Conservation (phyloP, 2,888 invertebrate genomes). For the Rhagonycha lutea region DNA sequence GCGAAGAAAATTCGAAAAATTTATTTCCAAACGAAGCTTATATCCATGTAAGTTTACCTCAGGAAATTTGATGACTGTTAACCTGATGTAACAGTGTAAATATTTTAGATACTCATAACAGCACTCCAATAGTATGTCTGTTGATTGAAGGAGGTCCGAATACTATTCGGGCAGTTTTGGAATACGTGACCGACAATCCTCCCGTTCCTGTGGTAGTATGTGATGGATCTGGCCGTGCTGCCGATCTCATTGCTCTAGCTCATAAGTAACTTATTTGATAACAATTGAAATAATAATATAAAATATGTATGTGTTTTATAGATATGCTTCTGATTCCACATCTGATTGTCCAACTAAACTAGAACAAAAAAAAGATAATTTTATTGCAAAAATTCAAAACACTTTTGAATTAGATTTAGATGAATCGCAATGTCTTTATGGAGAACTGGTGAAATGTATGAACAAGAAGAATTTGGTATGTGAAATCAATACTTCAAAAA, state of each 20-base stretch:
- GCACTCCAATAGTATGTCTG: constrained; percentile 95
- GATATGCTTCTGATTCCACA: constrained; percentile 78
- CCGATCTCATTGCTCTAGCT: constrained; percentile 93
- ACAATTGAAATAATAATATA: not conserved
- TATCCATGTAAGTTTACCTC: constrained; percentile 76
- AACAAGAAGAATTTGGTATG: constrained; percentile 91
- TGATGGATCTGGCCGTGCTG: constrained; percentile 95
- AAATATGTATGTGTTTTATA: constrained; percentile 44
- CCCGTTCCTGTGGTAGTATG: constrained; percentile 98
- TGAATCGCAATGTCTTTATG: constrained; percentile 88
- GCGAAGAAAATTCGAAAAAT: constrained; percentile 91
- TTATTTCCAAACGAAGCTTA: constrained; percentile 93
- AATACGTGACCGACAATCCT: constrained; percentile 95
- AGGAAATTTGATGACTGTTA: not conserved
- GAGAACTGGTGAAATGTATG: constrained; percentile 91
- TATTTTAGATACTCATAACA: constrained; percentile 81
- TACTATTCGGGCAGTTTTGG: constrained; percentile 93
- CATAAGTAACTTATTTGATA: constrained; percentile 70
- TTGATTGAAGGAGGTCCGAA: constrained; percentile 98
- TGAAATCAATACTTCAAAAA: not conserved
- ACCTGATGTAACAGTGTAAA: not conserved
- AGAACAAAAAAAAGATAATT: constrained; percentile 89
- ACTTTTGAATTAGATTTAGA: constrained; percentile 89
- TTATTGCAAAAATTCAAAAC: constrained; percentile 87
- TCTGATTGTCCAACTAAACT: constrained; percentile 79